Evolutionary conservation across 2,113 vertebrate genomes (phyloP).

Genomic region (Trichomycterus rosablanca): DNA sequence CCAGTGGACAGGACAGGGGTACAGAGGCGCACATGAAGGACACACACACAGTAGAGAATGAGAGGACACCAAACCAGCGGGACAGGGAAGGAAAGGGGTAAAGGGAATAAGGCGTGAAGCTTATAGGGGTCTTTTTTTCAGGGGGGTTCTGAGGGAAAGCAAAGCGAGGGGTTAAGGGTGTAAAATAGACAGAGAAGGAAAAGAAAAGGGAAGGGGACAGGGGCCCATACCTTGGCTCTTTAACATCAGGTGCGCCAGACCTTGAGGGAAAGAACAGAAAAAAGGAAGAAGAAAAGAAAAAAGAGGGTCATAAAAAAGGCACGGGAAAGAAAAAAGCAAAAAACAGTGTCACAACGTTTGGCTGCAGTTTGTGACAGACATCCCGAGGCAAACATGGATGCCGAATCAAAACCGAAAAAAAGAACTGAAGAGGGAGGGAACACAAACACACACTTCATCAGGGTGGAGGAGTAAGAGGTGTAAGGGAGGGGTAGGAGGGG

Average conservation of each 20-base stretch:
- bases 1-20: slow-evolving; percentile 77
- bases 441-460: slow-evolving; percentile 50
- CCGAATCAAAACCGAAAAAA: slow-evolving; percentile 62
- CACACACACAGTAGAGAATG: slow-evolving; percentile 54
- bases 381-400: slow-evolving; percentile 76
- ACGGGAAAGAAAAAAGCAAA: slow-evolving; percentile 61
- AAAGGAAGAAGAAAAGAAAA: slow-evolving; percentile 75
- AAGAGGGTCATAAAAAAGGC: slow-evolving; percentile 78
- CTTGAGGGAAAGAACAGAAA: slow-evolving; percentile 81
- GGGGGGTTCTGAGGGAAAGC: slow-evolving; percentile 10
- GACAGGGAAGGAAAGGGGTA: slow-evolving; percentile 49
- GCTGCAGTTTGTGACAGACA: slow-evolving; percentile 84
- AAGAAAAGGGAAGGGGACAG: slow-evolving; percentile 58
- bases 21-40: slow-evolving; percentile 71
- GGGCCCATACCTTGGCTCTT: slow-evolving; percentile 80
- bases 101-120: slow-evolving; percentile 24
- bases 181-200: slow-evolving; percentile 56
- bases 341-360: slow-evolving; percentile 83
- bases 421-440: slow-evolving; percentile 59
- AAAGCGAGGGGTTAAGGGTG: background rate
- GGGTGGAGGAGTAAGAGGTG: slow-evolving; percentile 34
- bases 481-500: slow-evolving; percentile 48
- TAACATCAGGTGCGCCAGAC: slow-evolving; percentile 82
- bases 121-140: slow-evolving; percentile 18
- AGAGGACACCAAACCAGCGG: slow-evolving; percentile 68